Conservation (phyloP, 2,797 vertebrate species). For the Lagocephalus sceleratus region DNA sequence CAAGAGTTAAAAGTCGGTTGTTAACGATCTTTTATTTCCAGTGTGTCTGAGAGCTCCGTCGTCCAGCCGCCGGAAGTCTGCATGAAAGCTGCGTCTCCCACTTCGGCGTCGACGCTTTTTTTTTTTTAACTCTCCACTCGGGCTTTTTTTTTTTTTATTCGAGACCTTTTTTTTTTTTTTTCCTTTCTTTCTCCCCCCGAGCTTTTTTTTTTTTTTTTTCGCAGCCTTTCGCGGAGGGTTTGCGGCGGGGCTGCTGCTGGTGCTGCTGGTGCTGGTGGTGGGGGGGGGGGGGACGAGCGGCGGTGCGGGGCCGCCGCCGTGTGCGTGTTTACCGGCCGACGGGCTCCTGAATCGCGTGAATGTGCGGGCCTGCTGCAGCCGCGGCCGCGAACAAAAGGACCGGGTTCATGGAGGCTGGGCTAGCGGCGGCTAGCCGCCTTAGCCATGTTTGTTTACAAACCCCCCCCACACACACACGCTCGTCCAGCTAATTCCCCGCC, state of each 20-base stretch:
- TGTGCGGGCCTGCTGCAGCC: conserved; percentile 60
- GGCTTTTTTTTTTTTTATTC: conserved; percentile 57
- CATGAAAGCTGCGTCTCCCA: conserved; percentile 75
- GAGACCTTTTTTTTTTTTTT: conserved; percentile 63
- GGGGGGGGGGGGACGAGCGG: conserved; percentile 67
- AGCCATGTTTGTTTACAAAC: conserved; percentile 47
- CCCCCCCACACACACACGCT: conserved; percentile 4
- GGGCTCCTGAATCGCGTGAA: conserved; percentile 41
- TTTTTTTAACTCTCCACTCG: conserved; percentile 36
- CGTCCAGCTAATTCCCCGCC: conserved; percentile 9
- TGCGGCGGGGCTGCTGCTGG: no score
- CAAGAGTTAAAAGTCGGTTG: conserved; percentile 59
- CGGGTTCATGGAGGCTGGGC: conserved; percentile 77
- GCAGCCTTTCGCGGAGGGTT: no score
- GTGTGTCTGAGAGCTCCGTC: conserved; percentile 67
- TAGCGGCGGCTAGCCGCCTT: conserved; percentile 65
- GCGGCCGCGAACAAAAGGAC: conserved; percentile 75
- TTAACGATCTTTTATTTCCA: conserved; percentile 66
- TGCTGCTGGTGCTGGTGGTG: no score
- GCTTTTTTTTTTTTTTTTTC: no score
- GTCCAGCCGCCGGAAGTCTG: conserved; percentile 81
- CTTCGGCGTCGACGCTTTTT: conserved; percentile 63
- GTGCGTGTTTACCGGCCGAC: conserved; percentile 48
- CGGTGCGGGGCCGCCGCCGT: conserved; percentile 50
- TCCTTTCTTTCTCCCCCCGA: conserved; percentile 68